phyloP scores from a whole-genome alignment of 2,888 invertebrate genomes.

The Cheilosia urbana region DNA sequence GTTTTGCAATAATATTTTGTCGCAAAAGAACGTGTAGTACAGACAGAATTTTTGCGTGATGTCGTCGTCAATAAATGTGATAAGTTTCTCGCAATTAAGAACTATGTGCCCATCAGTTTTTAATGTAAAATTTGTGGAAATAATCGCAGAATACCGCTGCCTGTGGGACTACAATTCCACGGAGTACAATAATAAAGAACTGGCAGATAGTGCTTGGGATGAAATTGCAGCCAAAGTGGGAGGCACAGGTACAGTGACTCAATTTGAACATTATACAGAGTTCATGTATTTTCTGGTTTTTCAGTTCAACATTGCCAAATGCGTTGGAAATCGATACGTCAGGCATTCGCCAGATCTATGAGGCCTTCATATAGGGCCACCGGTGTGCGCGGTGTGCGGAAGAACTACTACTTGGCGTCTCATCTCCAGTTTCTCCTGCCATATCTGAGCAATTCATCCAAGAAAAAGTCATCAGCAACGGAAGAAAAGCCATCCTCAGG shows the following conservation, averaged over 20 bases:
- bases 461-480: neutral
- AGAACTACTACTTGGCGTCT: constrained; percentile 7
- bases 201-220: constrained; percentile 1
- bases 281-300: neutral
- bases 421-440: constrained; percentile 16
- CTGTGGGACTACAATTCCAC: neutral
- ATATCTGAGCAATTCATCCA: neutral
- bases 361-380: neutral
- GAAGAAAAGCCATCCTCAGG: too few relatives aligned
- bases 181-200: neutral
- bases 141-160: neutral
- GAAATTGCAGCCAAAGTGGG: neutral
- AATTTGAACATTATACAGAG: too few relatives aligned
- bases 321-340: constrained; percentile 28
- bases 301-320: neutral
- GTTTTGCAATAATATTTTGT: too few relatives aligned
- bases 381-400: too few relatives aligned
- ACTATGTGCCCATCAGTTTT: neutral
- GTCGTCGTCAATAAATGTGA: too few relatives aligned
- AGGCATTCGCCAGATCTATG: neutral
- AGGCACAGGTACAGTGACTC: constrained; percentile 21
- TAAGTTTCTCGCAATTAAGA: too few relatives aligned
- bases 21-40: too few relatives aligned
- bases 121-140: neutral
- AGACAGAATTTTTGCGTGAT: too few relatives aligned